These are phyloP conservation scores for Astur gentilis DNA, from an alignment of 2,113 vertebrate species.

Conservation along the genomic window DNA sequence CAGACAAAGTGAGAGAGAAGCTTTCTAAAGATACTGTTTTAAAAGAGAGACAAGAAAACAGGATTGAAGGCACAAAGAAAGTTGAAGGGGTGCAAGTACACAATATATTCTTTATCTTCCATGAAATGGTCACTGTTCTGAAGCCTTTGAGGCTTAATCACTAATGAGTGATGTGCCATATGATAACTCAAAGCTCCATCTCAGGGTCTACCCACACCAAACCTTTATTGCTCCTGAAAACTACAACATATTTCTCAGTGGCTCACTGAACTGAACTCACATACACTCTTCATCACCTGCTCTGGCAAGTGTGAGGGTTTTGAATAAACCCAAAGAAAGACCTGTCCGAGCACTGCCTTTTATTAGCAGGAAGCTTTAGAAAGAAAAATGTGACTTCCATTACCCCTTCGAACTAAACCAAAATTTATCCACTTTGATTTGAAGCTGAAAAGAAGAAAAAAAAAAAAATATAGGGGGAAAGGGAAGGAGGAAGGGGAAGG, in stretches of 20 bases:
- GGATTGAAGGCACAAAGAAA: conserved; percentile 27
- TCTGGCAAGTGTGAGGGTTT: not conserved
- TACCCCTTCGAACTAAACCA: conserved; percentile 15
- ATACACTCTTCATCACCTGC: conserved; percentile 30
- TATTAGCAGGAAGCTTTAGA: conserved; percentile 34
- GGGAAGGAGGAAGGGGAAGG: not conserved
- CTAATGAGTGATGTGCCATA: conserved; percentile 77
- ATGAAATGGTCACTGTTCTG: conserved; percentile 59
- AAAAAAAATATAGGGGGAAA: not conserved
- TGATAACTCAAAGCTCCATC: conserved; percentile 70
- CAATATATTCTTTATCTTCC: conserved; percentile 59
- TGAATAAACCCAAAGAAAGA: conserved; percentile 19
- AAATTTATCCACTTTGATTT: conserved; percentile 36
- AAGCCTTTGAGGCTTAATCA: conserved; percentile 70
- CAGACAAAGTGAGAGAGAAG: not conserved
- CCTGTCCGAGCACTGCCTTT: conserved; percentile 9
- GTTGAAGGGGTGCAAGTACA: conserved; percentile 3
- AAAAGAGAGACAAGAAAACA: not conserved
- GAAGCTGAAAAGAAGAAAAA: conserved; percentile 2
- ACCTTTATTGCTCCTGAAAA: conserved; percentile 19
- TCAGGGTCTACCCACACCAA: conserved; percentile 45
- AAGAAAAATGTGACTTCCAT: conserved; percentile 52
- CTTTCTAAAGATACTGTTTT: not conserved
- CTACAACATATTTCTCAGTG: conserved; percentile 40
- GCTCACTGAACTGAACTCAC: conserved; percentile 12